Conservation (phyloP, 1,140 invertebrate genomes). For the Drosophila busckii region DNA sequence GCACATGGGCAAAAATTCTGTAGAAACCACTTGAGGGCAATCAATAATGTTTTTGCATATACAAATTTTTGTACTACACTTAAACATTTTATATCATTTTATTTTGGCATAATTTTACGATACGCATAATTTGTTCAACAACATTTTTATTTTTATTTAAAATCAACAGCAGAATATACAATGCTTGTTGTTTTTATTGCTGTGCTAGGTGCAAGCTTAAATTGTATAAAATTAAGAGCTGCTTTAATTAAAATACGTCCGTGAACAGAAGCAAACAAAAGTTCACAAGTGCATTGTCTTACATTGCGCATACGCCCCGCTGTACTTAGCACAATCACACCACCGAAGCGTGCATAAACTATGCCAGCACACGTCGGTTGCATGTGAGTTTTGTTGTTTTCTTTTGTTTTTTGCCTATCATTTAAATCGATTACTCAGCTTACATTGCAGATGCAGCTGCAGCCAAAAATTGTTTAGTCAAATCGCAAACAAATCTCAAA, state of each 20-base stretch:
- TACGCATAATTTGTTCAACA: no score
- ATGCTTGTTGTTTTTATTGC: neutral
- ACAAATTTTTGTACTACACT: slow-evolving; percentile 14
- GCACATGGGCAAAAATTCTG: slow-evolving; percentile 24
- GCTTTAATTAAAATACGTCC: neutral
- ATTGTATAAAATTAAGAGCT: neutral
- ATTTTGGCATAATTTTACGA: no score
- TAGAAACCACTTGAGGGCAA: slow-evolving; percentile 31
- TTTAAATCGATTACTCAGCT: no score
- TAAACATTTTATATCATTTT: slow-evolving; percentile 37
- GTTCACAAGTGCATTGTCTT: neutral
- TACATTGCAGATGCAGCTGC: no score
- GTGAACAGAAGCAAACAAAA: neutral
- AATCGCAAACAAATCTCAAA: no score
- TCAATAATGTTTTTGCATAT: slow-evolving; percentile 44
- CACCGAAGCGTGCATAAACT: no score
- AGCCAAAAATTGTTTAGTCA: no score
- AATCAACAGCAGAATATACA: neutral
- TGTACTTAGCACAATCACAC: slow-evolving; percentile 1
- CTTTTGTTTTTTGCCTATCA: no score
- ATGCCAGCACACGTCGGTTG: no score
- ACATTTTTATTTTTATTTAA: neutral
- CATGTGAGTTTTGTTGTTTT: no score
- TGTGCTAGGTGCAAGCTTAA: neutral
- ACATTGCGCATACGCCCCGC: slow-evolving; percentile 21